These are phyloP conservation scores for Popillia japonica DNA, from an alignment of 1,140 invertebrate genomes.

Conservation along the genomic window DNA sequence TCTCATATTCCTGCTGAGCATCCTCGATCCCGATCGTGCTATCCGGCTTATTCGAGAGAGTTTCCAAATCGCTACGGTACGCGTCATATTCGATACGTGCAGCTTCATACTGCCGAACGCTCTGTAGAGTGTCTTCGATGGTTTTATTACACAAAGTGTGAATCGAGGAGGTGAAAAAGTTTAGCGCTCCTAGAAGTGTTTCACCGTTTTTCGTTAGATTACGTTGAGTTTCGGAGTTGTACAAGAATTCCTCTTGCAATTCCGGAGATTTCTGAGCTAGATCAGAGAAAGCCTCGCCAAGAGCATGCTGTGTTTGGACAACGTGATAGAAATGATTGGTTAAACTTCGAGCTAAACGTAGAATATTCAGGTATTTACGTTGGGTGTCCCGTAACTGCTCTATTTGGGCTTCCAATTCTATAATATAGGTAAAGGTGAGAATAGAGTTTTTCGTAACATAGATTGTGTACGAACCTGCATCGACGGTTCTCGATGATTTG, in stretches of 20 bases:
- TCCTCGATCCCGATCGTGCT: constrained; percentile 75
- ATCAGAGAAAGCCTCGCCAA: constrained; percentile 94
- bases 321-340: constrained; percentile 89
- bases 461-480: constrained; percentile 79
- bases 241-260: constrained; percentile 92
- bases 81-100: constrained; percentile 97
- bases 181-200: constrained; percentile 87
- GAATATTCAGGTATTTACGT: constrained; percentile 88
- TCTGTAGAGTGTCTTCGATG: constrained; percentile 94
- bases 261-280: constrained; percentile 94
- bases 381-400: constrained; percentile 93
- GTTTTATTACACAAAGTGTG: constrained; percentile 96
- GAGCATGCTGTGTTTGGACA: constrained; percentile 83
- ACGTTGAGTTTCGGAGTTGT: constrained; percentile 94
- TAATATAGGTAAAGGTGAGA: constrained; percentile 53
- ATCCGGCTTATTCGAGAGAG: constrained; percentile 71
- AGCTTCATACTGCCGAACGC: constrained; percentile 91
- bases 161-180: constrained; percentile 95
- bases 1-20: constrained; percentile 81
- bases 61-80: constrained; percentile 91
- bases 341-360: constrained; percentile 83
- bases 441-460: no score
- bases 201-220: constrained; percentile 95
- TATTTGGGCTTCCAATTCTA: constrained; percentile 92
- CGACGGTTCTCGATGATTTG: constrained; percentile 89